phyloP scores from a whole-genome alignment of 2,113 vertebrate species.

The Variabilichromis moorii region DNA sequence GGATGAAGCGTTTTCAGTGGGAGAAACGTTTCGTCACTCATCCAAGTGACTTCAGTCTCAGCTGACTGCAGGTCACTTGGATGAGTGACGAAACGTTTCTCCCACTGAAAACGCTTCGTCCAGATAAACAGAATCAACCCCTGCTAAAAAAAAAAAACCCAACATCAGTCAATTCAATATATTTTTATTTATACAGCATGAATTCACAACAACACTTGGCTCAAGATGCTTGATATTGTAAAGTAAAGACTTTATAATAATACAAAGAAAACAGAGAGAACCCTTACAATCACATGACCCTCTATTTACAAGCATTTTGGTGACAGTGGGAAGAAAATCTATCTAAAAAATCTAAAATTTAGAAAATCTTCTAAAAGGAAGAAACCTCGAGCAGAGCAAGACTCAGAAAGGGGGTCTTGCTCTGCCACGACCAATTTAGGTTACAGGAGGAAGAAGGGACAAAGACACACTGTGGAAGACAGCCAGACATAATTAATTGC shows the following conservation, averaged over 20 bases:
- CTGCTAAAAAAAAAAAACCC: rapidly evolving
- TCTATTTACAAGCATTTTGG: background rate
- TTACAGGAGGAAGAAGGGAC: rapidly evolving
- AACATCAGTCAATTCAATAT: background rate
- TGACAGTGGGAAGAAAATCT: background rate
- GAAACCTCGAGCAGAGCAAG: background rate
- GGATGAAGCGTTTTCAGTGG: rapidly evolving
- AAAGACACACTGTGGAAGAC: background rate
- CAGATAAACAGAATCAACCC: too few relatives aligned
- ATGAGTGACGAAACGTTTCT: rapidly evolving
- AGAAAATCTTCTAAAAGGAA: background rate
- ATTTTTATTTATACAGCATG: rapidly evolving
- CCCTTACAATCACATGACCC: background rate
- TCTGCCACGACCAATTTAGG: background rate
- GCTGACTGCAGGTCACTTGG: background rate
- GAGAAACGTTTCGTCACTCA: background rate
- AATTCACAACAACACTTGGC: background rate
- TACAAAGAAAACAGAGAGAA: background rate
- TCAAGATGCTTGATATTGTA: background rate
- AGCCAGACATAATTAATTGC: background rate
- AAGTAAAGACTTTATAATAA: rapidly evolving
- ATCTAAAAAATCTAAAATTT: too few relatives aligned
- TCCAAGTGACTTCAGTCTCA: background rate
- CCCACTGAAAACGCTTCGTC: background rate
- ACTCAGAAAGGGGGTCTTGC: background rate